Evolutionary conservation across 1,140 invertebrate species (phyloP), one percentile per base, ranked within the genome.

Genomic region (Archegozetes longisetosus): DNA sequence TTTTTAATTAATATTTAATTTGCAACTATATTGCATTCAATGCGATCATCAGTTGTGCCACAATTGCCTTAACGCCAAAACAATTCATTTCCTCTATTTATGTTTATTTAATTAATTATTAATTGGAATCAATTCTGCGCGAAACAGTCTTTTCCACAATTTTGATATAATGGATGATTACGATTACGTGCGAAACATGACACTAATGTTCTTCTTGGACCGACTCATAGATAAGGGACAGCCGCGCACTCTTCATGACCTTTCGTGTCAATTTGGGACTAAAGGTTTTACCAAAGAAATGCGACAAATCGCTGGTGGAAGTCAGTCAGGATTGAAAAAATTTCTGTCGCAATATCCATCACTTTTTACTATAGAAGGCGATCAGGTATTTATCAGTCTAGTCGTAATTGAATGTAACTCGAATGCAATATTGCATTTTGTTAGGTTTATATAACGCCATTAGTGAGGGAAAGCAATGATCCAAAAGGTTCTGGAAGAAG

Each of bases 111-210:
- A n/a, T n/a, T n/a, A n/a, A n/a, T n/a, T n/a, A n/a, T n/a, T n/a
- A n/a, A n/a, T n/a, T n/a, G n/a, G n/a, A n/a, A n/a, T n/a, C n/a
- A n/a, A n/a, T n/a, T n/a, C n/a, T n/a, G n/a, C n/a, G n/a, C n/a
- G n/a, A n/a, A n/a, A n/a, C n/a, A n/a, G n/a, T n/a, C n/a, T n/a
- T n/a, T n/a, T n/a, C n/a, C n/a, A n/a, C n/a, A n/a, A n/a, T n/a
- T n/a, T n/a, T n/a, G n/a, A n/a, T n/a, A n/a, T 17, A 17, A 92
- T 92, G 88, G 88, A 93, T 72, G 87, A 91, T 73, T 94, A 93
- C 74, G 90, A 94, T 78, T 79, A 85, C 72, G 84, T 88, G 64
- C 79, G 88, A 69, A 94, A 96, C 71, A 83, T 90, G 80, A 95
- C 92, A 60, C 77, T 96, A 61, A 79, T 96, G 66, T 96, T 96